Evolutionary conservation across 2,888 invertebrate species (phyloP).

Genomic region (Rotaria macrura): DNA sequence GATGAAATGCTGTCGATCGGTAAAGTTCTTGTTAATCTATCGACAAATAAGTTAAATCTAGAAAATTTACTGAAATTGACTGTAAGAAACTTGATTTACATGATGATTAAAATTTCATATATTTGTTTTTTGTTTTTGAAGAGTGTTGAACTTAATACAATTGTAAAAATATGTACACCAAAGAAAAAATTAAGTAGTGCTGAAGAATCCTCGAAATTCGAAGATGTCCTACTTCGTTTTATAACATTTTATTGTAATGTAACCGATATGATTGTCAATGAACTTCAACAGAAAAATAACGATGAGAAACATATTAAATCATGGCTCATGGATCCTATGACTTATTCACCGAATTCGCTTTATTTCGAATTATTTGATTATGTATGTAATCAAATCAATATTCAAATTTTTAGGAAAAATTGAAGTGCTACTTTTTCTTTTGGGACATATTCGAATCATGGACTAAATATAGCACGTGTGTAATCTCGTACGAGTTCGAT

Average conservation of each 20-base stretch:
- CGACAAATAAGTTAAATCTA: neutral
- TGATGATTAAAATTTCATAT: no score
- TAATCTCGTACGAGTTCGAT: no score
- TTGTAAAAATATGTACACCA: neutral
- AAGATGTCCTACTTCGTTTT: neutral
- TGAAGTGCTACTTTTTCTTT: no score
- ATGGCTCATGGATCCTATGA: neutral
- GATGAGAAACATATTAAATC: neutral
- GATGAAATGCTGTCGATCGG: neutral
- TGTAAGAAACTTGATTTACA: neutral
- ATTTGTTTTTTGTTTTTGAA: neutral
- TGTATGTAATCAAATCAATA: neutral
- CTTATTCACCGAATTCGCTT: neutral
- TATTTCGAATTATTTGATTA: slow-evolving; percentile 14
- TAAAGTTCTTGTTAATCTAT: slow-evolving; percentile 13
- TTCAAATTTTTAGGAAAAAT: no score
- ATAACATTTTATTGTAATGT: neutral
- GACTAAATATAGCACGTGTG: no score
- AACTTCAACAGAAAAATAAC: neutral
- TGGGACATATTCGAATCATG: no score
- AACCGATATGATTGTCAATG: neutral
- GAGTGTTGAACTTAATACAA: neutral
- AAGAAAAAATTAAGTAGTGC: neutral
- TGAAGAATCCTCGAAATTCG: neutral
- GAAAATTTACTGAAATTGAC: neutral